Conservation (phyloP, 1,140 invertebrate species). For the Medauroidea extradentata region DNA sequence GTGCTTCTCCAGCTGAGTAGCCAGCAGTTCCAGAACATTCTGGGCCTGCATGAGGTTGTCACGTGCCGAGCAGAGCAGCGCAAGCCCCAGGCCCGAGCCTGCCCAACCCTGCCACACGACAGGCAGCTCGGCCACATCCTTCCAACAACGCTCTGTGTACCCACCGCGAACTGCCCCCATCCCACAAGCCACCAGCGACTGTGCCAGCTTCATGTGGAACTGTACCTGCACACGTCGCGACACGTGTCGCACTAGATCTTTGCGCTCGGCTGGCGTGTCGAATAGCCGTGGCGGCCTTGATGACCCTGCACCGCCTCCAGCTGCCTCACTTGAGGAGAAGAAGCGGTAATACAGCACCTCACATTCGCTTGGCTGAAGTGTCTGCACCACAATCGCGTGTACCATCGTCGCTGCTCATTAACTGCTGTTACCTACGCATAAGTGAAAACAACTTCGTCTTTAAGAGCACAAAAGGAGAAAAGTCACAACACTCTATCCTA, state of each 20-base stretch:
- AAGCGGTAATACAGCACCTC: constrained; percentile 18
- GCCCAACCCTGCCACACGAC: constrained; percentile 17
- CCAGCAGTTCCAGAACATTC: constrained; percentile 16
- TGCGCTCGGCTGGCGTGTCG: constrained; percentile 15
- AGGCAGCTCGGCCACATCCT: constrained; percentile 3
- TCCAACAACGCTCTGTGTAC: constrained; percentile 15
- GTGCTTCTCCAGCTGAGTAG: constrained; percentile 16
- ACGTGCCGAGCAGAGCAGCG: constrained; percentile 6
- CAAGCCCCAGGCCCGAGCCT: constrained; percentile 10
- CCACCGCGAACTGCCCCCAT: constrained; percentile 7
- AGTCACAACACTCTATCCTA: too few relatives aligned
- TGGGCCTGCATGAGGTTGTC: constrained; percentile 16
- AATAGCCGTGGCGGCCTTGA: background rate
- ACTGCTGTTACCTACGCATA: too few relatives aligned
- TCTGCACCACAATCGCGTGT: constrained; percentile 19
- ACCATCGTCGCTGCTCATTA: too few relatives aligned
- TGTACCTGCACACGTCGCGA: constrained; percentile 11
- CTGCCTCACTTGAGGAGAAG: background rate
- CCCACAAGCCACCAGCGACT: constrained; percentile 10
- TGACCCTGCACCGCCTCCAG: background rate
- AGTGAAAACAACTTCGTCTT: too few relatives aligned
- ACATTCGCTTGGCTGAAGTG: constrained; percentile 8
- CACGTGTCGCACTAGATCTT: constrained; percentile 12
- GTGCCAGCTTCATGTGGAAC: constrained; percentile 17
- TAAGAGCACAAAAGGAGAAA: too few relatives aligned